phyloP scores from a whole-genome alignment of 2,113 vertebrate species.

The Eleginops maclovinus region DNA sequence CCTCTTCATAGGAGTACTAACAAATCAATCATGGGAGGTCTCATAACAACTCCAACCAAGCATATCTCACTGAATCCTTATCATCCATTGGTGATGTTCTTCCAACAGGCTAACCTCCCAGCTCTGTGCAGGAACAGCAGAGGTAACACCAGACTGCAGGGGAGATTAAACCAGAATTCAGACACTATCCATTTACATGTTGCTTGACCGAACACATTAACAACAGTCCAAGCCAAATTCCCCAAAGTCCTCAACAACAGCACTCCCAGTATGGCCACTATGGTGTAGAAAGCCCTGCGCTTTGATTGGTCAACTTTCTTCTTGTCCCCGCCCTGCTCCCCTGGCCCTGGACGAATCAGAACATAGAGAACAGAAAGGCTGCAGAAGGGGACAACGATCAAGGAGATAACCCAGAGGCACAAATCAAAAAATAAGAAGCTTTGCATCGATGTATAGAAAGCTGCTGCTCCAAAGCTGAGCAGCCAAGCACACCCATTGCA shows the following conservation, averaged over 20 bases:
- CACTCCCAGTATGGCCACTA: slow-evolving; percentile 20
- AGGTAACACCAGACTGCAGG: slow-evolving; percentile 40
- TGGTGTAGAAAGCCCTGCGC: slow-evolving; percentile 24
- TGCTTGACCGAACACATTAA: no score
- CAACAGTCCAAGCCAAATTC: not conserved
- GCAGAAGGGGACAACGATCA: not conserved
- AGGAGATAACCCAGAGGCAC: accelerated
- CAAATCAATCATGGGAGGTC: no score
- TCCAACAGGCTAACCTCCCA: not conserved
- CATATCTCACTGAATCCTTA: not conserved
- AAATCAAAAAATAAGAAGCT: no score
- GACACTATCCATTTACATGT: no score
- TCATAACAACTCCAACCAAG: no score
- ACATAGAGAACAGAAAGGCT: slow-evolving; percentile 6
- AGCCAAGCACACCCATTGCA: slow-evolving; percentile 23
- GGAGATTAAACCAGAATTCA: slow-evolving; percentile 11
- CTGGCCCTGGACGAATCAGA: slow-evolving; percentile 16
- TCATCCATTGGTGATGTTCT: not conserved
- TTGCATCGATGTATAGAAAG: no score
- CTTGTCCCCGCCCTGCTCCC: not conserved
- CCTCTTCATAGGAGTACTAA: no score
- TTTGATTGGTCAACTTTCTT: not conserved
- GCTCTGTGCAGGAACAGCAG: slow-evolving; percentile 29
- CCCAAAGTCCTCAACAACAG: not conserved
- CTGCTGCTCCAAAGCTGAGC: accelerated